These are phyloP conservation scores for Alitta virens DNA, from an alignment of 2,888 invertebrate species.

Conservation along the genomic window DNA sequence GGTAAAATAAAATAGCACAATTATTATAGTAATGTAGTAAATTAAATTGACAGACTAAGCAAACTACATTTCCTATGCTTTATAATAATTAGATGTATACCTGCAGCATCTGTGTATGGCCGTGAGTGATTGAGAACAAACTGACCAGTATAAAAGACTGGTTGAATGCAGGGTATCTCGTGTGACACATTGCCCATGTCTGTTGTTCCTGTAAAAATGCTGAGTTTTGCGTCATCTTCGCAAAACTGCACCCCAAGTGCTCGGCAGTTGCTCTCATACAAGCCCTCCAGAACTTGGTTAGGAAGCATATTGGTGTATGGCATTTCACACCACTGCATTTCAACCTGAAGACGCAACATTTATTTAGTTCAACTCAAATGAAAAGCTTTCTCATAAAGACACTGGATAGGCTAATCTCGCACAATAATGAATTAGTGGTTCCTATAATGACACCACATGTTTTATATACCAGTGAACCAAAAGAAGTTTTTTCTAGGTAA, in stretches of 20 bases:
- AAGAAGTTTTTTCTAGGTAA: too few relatives aligned
- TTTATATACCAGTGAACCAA: too few relatives aligned
- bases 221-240: neutral
- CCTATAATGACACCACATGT: too few relatives aligned
- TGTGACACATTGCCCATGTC: constrained; percentile 44
- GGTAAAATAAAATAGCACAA: neutral
- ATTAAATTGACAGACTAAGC: too few relatives aligned
- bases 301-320: constrained; percentile 40
- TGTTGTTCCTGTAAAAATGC: constrained; percentile 28
- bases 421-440: too few relatives aligned
- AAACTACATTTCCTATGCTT: too few relatives aligned
- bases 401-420: too few relatives aligned
- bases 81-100: too few relatives aligned
- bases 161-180: constrained; percentile 38
- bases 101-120: constrained; percentile 32
- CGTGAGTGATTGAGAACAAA: constrained; percentile 32
- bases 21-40: too few relatives aligned
- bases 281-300: constrained; percentile 38
- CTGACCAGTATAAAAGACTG: constrained; percentile 30
- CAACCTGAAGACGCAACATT: constrained; percentile 24
- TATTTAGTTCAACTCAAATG: neutral
- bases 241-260: constrained; percentile 28
- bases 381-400: constrained; percentile 1
- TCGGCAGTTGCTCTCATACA: constrained; percentile 42
- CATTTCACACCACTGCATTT: constrained; percentile 32